Evolutionary conservation across 2,113 vertebrate species (phyloP).

Genomic region (Oriolus oriolus): DNA sequence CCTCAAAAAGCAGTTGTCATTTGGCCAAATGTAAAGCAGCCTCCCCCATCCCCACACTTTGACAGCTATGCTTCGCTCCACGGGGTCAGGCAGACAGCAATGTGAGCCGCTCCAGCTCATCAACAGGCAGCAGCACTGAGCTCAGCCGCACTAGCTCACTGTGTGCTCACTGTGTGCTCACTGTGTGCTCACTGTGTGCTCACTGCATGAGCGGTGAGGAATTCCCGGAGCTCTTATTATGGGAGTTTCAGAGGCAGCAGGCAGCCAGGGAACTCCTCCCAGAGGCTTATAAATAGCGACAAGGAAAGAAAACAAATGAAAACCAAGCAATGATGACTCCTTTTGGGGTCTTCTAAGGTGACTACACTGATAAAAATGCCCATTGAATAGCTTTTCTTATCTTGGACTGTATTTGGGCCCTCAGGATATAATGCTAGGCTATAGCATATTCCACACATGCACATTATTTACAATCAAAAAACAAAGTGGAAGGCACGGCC

Average conservation of each 20-base stretch:
- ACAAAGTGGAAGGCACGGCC: background rate
- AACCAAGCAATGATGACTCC: background rate
- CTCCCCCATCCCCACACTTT: background rate
- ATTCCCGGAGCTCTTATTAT: background rate
- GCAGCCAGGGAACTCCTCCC: background rate
- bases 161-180: background rate
- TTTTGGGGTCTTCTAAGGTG: background rate
- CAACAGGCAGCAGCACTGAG: background rate
- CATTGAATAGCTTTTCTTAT: background rate
- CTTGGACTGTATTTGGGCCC: background rate
- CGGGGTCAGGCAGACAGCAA: background rate
- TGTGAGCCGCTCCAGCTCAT: background rate
- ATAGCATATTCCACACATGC: background rate
- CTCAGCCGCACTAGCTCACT: background rate
- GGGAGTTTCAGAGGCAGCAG: background rate
- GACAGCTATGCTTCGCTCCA: background rate
- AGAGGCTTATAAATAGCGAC: background rate
- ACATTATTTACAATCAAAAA: background rate
- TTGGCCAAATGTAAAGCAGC: background rate
- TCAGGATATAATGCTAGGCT: background rate
- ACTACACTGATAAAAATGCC: background rate
- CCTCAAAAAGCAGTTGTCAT: background rate
- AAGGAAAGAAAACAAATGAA: background rate
- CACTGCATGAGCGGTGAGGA: rapidly evolving
- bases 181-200: background rate